Conservation (phyloP, 2,888 invertebrate species). For the Meandrusa payeni region DNA sequence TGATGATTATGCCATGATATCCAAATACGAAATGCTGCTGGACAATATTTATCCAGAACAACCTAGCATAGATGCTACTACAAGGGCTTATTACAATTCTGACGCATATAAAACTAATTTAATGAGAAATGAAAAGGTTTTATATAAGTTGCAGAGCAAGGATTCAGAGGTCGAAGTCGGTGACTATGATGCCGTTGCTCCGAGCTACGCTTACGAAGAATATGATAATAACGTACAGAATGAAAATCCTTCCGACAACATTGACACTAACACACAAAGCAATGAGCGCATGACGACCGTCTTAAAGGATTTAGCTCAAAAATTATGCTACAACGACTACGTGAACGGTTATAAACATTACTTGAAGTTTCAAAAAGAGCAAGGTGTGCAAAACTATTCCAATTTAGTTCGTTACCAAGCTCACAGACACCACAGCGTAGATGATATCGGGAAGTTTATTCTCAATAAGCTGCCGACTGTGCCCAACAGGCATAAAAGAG, state of each 20-base stretch:
- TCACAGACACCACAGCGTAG: conserved; percentile 63
- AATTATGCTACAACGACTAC: conserved; percentile 57
- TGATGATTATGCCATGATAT: conserved; percentile 6
- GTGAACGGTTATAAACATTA: conserved; percentile 66
- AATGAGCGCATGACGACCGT: conserved; percentile 12
- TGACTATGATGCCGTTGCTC: background rate
- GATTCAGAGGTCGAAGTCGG: background rate
- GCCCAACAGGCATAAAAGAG: conserved; percentile 33
- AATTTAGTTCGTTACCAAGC: conserved; percentile 61
- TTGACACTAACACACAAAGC: background rate
- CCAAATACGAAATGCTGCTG: conserved; percentile 7
- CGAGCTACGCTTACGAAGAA: background rate
- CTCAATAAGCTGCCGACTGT: conserved; percentile 56
- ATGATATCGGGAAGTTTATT: conserved; percentile 69
- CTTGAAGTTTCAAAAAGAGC: conserved; percentile 56
- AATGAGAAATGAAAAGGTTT: conserved; percentile 2
- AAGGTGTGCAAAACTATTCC: conserved; percentile 53
- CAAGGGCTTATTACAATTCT: background rate
- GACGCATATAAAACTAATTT: background rate
- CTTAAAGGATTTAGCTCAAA: conserved; percentile 42
- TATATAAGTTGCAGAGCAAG: background rate
- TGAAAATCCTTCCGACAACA: conserved; percentile 3
- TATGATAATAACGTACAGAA: background rate
- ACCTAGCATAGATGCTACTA: too few relatives aligned
- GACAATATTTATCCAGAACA: conserved; percentile 3